phyloP scores from a whole-genome alignment of 2,797 vertebrate species.

The Labroides dimidiatus region DNA sequence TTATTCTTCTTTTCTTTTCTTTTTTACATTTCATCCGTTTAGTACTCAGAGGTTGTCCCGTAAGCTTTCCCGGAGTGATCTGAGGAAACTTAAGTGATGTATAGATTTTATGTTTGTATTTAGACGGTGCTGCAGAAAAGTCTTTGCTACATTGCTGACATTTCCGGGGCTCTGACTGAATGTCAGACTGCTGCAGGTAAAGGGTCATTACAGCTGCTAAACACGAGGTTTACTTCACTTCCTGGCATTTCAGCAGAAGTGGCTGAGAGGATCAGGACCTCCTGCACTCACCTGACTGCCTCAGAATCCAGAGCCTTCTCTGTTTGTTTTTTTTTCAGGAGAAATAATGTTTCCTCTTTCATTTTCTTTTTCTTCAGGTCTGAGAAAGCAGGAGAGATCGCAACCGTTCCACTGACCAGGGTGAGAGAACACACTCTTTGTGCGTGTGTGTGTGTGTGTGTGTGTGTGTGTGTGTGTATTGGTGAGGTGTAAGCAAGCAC shows the following conservation, averaged over 20 bases:
- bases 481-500: not conserved
- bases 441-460: not conserved
- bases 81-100: too few species aligned
- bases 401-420: slow-evolving; percentile 80
- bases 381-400: slow-evolving; percentile 82
- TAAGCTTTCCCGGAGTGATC: too few species aligned
- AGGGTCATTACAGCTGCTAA: not conserved
- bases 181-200: not conserved
- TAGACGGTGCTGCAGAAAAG: too few species aligned
- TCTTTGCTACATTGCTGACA: too few species aligned
- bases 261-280: not conserved
- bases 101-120: too few species aligned
- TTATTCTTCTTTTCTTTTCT: too few species aligned
- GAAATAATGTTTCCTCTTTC: slow-evolving; percentile 15
- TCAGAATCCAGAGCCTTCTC: not conserved
- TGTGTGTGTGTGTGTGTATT: not conserved
- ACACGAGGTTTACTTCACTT: not conserved
- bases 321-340: too few species aligned
- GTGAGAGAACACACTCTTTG: slow-evolving; percentile 48
- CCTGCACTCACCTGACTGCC: not conserved
- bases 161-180: too few species aligned
- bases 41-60: too few species aligned
- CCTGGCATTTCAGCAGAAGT: not conserved
- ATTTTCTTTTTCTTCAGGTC: slow-evolving; percentile 59
- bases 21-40: too few species aligned